Percentiles rank a stretch among this genome's conserved stretches.
phyloP scores from a whole-genome alignment of 2,113 vertebrate species.

The Meriones unguiculatus region DNA sequence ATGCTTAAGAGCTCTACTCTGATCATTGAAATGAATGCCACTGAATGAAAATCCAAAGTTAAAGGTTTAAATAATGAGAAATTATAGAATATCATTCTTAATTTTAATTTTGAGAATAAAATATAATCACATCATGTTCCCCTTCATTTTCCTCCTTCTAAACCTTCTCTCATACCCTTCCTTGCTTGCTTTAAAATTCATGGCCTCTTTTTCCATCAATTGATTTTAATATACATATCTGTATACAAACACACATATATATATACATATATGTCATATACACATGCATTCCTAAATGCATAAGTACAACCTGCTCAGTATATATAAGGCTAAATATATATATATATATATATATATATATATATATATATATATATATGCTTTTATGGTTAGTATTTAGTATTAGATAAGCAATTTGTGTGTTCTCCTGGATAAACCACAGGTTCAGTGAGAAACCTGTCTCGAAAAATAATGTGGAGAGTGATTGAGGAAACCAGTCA shows the following conservation, averaged over 20 bases:
- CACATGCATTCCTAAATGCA: not conserved
- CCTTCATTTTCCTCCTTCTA: not conserved
- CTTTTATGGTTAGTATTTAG: not conserved
- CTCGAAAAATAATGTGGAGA: not conserved
- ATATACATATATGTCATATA: not conserved
- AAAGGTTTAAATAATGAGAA: not conserved
- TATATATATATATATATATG: not conserved
- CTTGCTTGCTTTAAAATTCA: not conserved
- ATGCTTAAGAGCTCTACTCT: slow-evolving; percentile 22
- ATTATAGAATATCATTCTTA: not conserved
- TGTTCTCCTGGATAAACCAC: not conserved
- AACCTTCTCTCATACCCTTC: not conserved
- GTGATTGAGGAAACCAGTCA: not conserved
- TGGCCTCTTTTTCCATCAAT: not conserved
- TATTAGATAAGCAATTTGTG: not conserved
- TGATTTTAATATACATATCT: too few species aligned
- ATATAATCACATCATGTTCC: not conserved
- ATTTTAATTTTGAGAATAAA: not conserved
- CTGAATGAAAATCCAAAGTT: not conserved
- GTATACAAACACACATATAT: not conserved
- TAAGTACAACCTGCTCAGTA: not conserved
- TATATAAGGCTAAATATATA: not conserved
- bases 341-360: not conserved
- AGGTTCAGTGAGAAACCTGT: not conserved
- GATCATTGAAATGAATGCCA: not conserved